Evolutionary conservation across 1,140 invertebrate genomes (phyloP).

Genomic region (Drosophila tristis): DNA sequence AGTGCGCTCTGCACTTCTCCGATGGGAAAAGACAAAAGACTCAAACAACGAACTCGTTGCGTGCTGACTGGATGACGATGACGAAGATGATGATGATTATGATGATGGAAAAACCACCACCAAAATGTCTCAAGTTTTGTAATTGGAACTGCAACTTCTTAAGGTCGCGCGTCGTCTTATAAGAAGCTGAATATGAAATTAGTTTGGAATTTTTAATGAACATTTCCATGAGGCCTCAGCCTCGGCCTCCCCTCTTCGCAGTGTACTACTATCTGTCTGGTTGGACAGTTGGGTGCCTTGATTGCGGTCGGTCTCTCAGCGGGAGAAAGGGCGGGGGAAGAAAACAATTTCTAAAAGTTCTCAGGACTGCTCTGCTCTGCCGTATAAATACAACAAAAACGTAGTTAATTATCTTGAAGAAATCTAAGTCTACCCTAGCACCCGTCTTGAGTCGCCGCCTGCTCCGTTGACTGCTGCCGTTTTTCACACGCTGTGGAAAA

Average conservation of each 20-base stretch:
- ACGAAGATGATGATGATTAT: slow-evolving; percentile 20
- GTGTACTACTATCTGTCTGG: background rate
- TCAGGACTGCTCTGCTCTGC: slow-evolving; percentile 59
- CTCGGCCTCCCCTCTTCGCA: slow-evolving; percentile 23
- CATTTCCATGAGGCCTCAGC: slow-evolving; percentile 53
- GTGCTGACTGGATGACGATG: slow-evolving; percentile 33
- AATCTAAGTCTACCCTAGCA: slow-evolving; percentile 60
- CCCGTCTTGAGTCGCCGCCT: slow-evolving; percentile 32
- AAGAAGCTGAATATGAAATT: slow-evolving; percentile 81
- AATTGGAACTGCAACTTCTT: slow-evolving; percentile 76
- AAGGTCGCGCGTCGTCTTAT: slow-evolving; percentile 67
- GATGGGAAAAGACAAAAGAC: slow-evolving; percentile 65
- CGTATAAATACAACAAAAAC: slow-evolving; percentile 15
- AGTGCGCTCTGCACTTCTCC: slow-evolving; percentile 25
- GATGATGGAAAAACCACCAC: slow-evolving; percentile 63
- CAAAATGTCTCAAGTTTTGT: slow-evolving; percentile 49
- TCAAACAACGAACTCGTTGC: slow-evolving; percentile 71
- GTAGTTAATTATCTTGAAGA: slow-evolving; percentile 74
- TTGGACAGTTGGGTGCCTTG: slow-evolving; percentile 51
- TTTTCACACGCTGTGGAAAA: slow-evolving; percentile 77
- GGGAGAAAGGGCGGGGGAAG: slow-evolving; percentile 14
- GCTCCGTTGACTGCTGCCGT: slow-evolving; percentile 53
- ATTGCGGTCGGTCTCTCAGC: slow-evolving; percentile 45
- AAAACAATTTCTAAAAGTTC: slow-evolving; percentile 62
- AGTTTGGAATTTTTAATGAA: slow-evolving; percentile 80